Evolutionary conservation across 2,113 vertebrate species (phyloP).

Genomic region (Halichoeres trimaculatus): DNA sequence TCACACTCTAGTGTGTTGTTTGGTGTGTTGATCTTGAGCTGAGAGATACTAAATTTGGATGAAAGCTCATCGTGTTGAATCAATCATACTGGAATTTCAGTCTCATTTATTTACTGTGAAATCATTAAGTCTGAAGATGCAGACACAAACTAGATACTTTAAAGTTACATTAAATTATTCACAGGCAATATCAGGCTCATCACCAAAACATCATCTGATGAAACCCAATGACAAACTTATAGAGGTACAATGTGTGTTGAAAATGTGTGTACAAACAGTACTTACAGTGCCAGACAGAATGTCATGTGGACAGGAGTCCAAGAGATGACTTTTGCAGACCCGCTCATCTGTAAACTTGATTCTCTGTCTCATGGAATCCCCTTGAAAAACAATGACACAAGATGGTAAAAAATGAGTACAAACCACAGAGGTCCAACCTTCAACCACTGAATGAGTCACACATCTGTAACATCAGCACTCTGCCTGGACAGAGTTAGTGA

Average conservation of each 20-base stretch:
- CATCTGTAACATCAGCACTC: background rate
- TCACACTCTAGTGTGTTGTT: background rate
- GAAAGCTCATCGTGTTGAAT: background rate
- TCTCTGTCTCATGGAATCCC: slow-evolving; percentile 95
- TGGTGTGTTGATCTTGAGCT: background rate
- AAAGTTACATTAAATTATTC: background rate
- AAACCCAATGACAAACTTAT: background rate
- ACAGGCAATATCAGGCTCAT: no score
- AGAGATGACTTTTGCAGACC: slow-evolving; percentile 98
- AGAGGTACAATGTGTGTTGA: background rate
- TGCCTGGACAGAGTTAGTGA: background rate
- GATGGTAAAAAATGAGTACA: background rate
- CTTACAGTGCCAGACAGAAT: slow-evolving; percentile 97
- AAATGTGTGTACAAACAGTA: slow-evolving; percentile 44
- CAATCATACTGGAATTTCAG: background rate
- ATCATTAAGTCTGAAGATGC: background rate
- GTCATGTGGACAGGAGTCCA: slow-evolving; percentile 98
- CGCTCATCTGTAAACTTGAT: slow-evolving; percentile 98
- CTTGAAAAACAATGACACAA: slow-evolving; percentile 80
- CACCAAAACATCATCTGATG: background rate
- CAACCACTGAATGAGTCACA: background rate
- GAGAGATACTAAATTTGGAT: background rate
- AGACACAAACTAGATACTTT: background rate
- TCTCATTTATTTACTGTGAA: background rate
- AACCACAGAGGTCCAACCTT: background rate